phyloP scores from a whole-genome alignment of 2,113 vertebrate genomes.

The Rostratula benghalensis region DNA sequence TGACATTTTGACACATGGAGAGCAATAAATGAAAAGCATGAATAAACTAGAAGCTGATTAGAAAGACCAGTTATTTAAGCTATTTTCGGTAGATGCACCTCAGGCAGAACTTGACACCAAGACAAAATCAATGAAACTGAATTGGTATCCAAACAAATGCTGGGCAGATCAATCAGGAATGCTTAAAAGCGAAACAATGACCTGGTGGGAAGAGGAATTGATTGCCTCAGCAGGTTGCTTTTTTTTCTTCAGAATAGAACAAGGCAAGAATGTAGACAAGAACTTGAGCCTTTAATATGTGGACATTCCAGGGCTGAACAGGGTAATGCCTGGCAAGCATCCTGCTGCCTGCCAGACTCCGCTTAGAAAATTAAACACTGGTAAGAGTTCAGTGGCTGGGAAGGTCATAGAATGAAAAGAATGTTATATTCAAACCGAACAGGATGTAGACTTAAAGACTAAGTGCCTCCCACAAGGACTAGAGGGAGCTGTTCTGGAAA shows the following conservation, averaged over 20 bases:
- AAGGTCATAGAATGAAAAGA: neutral
- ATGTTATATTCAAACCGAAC: neutral
- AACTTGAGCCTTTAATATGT: neutral
- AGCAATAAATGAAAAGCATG: neutral
- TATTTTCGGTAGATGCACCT: constrained; percentile 7
- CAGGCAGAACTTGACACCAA: constrained; percentile 21
- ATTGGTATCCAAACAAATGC: neutral
- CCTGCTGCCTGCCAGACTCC: neutral
- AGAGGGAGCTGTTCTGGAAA: neutral
- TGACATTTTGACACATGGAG: neutral
- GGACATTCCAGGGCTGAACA: neutral
- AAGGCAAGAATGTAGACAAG: neutral
- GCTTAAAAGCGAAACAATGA: constrained; percentile 5
- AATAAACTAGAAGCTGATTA: constrained; percentile 36
- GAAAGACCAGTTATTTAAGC: neutral
- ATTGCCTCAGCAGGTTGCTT: neutral
- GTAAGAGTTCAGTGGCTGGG: neutral
- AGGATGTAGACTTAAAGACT: neutral
- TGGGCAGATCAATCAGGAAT: neutral
- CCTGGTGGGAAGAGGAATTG: constrained; percentile 3
- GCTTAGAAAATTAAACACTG: neutral
- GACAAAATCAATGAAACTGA: constrained; percentile 25
- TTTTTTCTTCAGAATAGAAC: neutral
- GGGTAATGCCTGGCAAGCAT: neutral
- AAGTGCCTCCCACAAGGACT: neutral